Base-by-base conservation (phyloP, 2,113 vertebrate species). In the Chunga burmeisteri region DNA sequence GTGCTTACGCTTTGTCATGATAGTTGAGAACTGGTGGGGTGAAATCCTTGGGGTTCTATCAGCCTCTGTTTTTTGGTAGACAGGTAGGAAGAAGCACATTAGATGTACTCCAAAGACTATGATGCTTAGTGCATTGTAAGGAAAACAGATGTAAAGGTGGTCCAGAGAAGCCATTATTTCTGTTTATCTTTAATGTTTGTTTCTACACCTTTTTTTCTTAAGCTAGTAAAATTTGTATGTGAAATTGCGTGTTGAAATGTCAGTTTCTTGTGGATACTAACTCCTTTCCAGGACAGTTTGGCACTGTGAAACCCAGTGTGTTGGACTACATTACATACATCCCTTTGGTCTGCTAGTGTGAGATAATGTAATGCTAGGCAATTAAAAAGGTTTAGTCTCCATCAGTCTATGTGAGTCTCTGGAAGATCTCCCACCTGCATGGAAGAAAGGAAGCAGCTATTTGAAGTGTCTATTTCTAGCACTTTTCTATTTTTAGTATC, bases 221-320 rank as follows among this genome's bases (percentile, higher is more conserved):
- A 2, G 6, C 21, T 50, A 34, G 11, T 52, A 22, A 11, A 42
- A 19, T 5, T 34, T 13, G 3, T 13, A 0, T 34, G 4, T 52
- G 56, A 59, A 38, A 8, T 6, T 30, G 42, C 46, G 34, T 49
- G 40, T 50, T 18, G 19, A n/a, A 34, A 38, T 56, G 56, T 56
- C 23, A 23, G 46, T 34, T 56, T 40, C 18, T 56, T 47, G 65
- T 47, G 26, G 75, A 4, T 86, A 77, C 46, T 34, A 10, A 38
- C 42, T 49, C 6, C 30, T 83, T 74, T 18, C 0, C 21, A n/a
- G 46, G 56, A 13, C 26, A 50, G 40, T 46, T 10, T 55, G 88
- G 25, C 20, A 16, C 46, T 49, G 19, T 38, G 71, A 71, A 66
- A 62, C 67, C 30, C 40, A 11, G 22, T 40, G 5, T n/a, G 27